Percentiles rank a stretch among this genome's conserved stretches.
phyloP scores from a whole-genome alignment of 2,888 invertebrate species.

The Plagodis pulveraria region DNA sequence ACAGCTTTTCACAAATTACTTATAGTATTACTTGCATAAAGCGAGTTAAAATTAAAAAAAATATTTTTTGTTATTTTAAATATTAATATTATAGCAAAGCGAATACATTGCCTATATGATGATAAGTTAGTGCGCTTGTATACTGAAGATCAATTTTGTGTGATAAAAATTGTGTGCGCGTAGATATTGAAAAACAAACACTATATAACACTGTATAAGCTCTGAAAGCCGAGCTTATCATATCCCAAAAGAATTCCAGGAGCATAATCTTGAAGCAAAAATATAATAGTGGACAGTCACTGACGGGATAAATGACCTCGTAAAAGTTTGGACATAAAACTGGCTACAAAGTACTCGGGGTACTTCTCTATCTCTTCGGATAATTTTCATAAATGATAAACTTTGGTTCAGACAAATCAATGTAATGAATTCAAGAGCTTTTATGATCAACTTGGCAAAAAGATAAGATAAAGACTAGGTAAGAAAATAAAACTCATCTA shows the following conservation, averaged over 20 bases:
- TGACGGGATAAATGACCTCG: slow-evolving; percentile 16
- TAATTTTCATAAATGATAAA: slow-evolving; percentile 23
- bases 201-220: too few relatives aligned
- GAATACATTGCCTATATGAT: too few relatives aligned
- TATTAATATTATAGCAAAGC: too few relatives aligned
- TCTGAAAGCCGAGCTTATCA: background rate
- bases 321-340: slow-evolving; percentile 26
- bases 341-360: slow-evolving; percentile 8
- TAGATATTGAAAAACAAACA: too few relatives aligned
- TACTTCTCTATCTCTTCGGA: slow-evolving; percentile 12
- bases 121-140: too few relatives aligned
- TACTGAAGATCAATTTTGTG: background rate
- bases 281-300: slow-evolving; percentile 7
- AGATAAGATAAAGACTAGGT: slow-evolving; percentile 6
- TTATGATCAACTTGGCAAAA: slow-evolving; percentile 13
- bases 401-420: slow-evolving; percentile 11
- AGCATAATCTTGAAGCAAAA: slow-evolving; percentile 1
- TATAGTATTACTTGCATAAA: too few relatives aligned
- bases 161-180: slow-evolving; percentile 11
- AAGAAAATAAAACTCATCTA: background rate
- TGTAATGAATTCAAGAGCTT: slow-evolving; percentile 22
- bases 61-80: too few relatives aligned
- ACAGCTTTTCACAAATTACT: too few relatives aligned
- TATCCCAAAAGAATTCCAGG: background rate
- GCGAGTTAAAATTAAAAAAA: too few relatives aligned